phyloP scores from a whole-genome alignment of 2,888 invertebrate genomes.

The Theretra japonica region DNA sequence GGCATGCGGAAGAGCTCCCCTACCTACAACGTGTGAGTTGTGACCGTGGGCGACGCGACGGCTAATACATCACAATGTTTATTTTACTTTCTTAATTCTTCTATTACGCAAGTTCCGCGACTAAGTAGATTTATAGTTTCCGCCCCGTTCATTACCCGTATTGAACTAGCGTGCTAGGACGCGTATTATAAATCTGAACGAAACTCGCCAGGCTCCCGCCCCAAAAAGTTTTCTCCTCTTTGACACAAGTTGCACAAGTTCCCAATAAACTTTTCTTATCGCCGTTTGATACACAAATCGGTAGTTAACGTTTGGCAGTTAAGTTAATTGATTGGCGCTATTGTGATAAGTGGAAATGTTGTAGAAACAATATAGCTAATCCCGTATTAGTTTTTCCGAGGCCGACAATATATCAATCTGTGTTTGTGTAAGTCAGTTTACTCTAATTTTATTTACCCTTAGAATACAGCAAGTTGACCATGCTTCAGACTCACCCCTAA shows the following conservation, averaged over 20 bases:
- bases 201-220: constrained; percentile 66
- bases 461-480: constrained; percentile 34
- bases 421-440: constrained; percentile 20
- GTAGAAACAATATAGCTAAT: constrained; percentile 10
- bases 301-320: constrained; percentile 46
- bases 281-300: constrained; percentile 48
- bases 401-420: background rate
- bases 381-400: background rate
- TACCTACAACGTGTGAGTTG: constrained; percentile 53
- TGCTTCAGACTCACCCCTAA: constrained; percentile 50
- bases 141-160: constrained; percentile 83
- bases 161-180: constrained; percentile 64
- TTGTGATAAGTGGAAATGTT: constrained; percentile 35
- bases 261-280: constrained; percentile 47
- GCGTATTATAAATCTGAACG: constrained; percentile 83
- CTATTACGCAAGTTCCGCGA: constrained; percentile 78
- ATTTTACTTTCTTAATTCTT: constrained; percentile 71
- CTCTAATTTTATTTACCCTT: constrained; percentile 46
- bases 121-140: constrained; percentile 83
- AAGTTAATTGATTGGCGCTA: constrained; percentile 42
- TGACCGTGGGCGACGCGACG: constrained; percentile 25
- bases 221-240: constrained; percentile 64
- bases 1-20: constrained; percentile 68
- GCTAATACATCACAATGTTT: constrained; percentile 52
- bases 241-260: constrained; percentile 63